Evolutionary conservation across 2,888 invertebrate species (phyloP), one percentile per base, ranked within the genome.

Genomic region (Sinodicranocentrus sp.): DNA sequence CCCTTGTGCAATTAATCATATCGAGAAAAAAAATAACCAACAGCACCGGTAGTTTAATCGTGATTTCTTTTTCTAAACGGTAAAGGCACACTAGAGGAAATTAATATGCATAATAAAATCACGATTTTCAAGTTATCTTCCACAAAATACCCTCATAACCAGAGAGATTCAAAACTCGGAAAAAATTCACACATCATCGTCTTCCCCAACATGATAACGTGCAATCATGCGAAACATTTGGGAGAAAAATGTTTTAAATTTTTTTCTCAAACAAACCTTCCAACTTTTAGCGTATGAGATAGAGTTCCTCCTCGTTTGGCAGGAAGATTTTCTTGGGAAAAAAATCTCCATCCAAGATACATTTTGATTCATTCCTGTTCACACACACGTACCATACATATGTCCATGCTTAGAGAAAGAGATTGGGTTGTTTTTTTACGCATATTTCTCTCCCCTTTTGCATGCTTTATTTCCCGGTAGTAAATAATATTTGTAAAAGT

Each of bases 221-320:
- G 68, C 52, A 48, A 68, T 68, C 68, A 68, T 48, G 68, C 52
- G 68, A 21, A 68, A 68, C 68, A 43, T 25, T 65, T 65, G n/a
- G n/a, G n/a, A n/a, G n/a, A n/a, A n/a, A n/a, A n/a, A n/a, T n/a
- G n/a, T 39, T 65, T 44, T 44, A 67, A 43, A 43, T 1, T 63
- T 63, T 63, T 63, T 17, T 10, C 33, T 52, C 3, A 15, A 33
- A 28, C 63, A 63, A 17, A 15, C 63, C 33, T 10, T 33, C 33
- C 33, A n/a, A n/a, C 33, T 33, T 33, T 33, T 33, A 33, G 33
- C 33, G 33, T 3, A 33, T 6, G 5, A 33, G 5, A 33, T 10
- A 33, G n/a, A n/a, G n/a, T n/a, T n/a, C n/a, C n/a, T n/a, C 33
- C 33, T 33, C 33, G 33, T 33, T 33, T 10, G n/a, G 33, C 33